Evolutionary conservation across 2,888 invertebrate genomes (phyloP).

Genomic region (Aquatica leii): DNA sequence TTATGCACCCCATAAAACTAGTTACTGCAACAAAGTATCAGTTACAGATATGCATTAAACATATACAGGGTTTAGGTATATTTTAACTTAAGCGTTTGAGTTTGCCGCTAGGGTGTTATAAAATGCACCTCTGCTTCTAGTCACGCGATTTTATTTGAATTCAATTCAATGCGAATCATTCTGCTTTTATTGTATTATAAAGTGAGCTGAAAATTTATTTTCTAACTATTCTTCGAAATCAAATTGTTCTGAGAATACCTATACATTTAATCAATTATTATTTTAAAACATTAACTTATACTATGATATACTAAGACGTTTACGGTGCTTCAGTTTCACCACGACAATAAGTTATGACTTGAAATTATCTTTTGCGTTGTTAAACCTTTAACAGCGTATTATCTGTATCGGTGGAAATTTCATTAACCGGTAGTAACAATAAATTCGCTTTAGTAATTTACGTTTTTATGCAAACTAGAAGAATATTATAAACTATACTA

Average conservation of each 20-base stretch:
- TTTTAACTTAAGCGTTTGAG: constrained; percentile 52
- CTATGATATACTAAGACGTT: constrained; percentile 7
- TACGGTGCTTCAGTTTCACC: neutral
- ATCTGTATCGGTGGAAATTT: too few species aligned
- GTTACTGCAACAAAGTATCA: constrained; percentile 52
- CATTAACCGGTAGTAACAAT: too few species aligned
- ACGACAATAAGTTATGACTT: too few species aligned
- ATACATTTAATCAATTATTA: neutral
- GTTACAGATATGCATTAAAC: constrained; percentile 47
- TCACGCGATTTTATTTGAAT: constrained; percentile 57
- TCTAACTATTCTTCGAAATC: neutral
- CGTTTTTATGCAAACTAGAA: too few species aligned
- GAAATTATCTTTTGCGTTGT: too few species aligned
- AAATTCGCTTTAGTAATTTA: too few species aligned
- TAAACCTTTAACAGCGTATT: too few species aligned
- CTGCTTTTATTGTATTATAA: constrained; percentile 28
- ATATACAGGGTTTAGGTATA: constrained; percentile 44
- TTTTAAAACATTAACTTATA: constrained; percentile 2
- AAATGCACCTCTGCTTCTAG: constrained; percentile 52
- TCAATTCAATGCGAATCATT: constrained; percentile 45
- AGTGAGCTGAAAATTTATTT: constrained; percentile 25
- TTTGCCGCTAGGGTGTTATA: constrained; percentile 55
- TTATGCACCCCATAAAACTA: constrained; percentile 59
- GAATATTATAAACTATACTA: too few species aligned
- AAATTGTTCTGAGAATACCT: neutral